Evolutionary conservation across 2,888 invertebrate genomes (phyloP), one percentile per base, ranked within the genome.

Genomic region (Tetrapedia diversipes): DNA sequence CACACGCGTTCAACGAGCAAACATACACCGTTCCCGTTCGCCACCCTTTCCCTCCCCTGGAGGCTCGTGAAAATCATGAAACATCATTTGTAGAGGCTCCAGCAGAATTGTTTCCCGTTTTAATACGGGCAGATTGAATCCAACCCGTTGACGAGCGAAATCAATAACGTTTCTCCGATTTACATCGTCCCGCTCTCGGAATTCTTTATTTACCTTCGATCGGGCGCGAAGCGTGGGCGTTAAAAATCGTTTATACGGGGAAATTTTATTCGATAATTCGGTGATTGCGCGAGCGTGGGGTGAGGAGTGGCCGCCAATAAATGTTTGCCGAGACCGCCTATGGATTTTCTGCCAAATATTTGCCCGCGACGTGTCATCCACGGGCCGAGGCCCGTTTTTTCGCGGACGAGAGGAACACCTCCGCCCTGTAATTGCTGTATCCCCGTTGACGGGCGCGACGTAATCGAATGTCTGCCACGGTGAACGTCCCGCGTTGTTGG

Each of bases 311-410:
- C n/a, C n/a, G n/a, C n/a, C n/a, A n/a, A 73, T 70, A 83, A 84
- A 84, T 85, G 83, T 84, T 84, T 85, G 79, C 73, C 66, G n/a
- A 1, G 34, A 39, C 69, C 43, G 64, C 59, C 74, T 72, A 77
- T 78, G 76, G 77, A 83, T 84, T 81, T 83, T 77, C 79, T 68
- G 61, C 67, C 81, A 85, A 84, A 84, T 85, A 85, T 84, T 84
- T 85, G 83, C 75, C 60, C 68, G 67, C 80, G 65, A 74, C 77
- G 74, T 67, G 74, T 78, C 82, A 69, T 43, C 79, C 57, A 66
- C 57, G 10, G 54, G 67, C 43, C 32, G 1, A 16, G 34, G 32
- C 41, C 59, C 64, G 59, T 45, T 80, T 82, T 82, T 78, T 78
- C 71, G 51, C 71, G 39, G 39, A 64, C 53, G 72, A 65, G 75